Percentiles rank a stretch among this genome's conserved stretches.
These are phyloP conservation scores for Polydrusus cervinus DNA, from an alignment of 2,888 invertebrate genomes.

Conservation along the genomic window DNA sequence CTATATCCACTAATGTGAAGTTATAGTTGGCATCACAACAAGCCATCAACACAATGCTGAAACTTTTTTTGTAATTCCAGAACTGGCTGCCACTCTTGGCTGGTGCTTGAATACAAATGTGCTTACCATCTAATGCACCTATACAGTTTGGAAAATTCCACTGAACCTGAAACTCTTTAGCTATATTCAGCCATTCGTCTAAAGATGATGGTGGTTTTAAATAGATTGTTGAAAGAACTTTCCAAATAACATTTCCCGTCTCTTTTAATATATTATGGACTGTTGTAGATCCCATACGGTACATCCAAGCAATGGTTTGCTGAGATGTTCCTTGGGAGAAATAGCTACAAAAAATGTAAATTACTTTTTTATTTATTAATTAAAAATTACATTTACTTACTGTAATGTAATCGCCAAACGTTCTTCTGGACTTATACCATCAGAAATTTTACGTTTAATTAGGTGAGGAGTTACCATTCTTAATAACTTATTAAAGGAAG, in stretches of 20 bases:
- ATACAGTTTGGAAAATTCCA: constrained; percentile 3
- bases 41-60: not conserved
- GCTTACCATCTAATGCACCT: no score
- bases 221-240: constrained; percentile 34
- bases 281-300: constrained; percentile 31
- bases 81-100: no score
- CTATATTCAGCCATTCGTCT: constrained; percentile 1
- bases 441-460: not conserved
- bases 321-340: no score
- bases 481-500: not conserved
- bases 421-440: not conserved
- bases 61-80: not conserved
- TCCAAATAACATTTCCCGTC: constrained; percentile 29
- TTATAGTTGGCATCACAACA: constrained; percentile 38
- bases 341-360: no score
- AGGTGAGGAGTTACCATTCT: not conserved
- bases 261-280: constrained; percentile 29
- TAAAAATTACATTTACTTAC: not conserved
- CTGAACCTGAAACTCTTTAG: not conserved
- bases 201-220: constrained; percentile 32
- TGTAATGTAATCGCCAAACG: constrained; percentile 1
- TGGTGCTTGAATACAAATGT: no score
- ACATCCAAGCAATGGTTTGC: constrained; percentile 33
- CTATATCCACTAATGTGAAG: constrained; percentile 31
- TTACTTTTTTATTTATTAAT: no score